These are phyloP conservation scores for Chelonus formosanus DNA, from an alignment of 2,888 invertebrate genomes.

Conservation along the genomic window DNA sequence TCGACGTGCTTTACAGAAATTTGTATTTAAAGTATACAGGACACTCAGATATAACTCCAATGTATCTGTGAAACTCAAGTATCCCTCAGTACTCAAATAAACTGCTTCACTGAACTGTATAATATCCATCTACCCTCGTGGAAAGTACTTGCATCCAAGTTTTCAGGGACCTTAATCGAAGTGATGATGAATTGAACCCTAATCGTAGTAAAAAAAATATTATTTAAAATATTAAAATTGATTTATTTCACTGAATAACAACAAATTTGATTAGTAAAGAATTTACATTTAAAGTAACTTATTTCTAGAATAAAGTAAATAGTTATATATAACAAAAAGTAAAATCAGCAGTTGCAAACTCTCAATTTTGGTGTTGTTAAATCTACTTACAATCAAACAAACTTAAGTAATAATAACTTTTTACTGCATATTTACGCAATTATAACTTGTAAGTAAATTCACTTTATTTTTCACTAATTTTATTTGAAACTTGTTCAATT, in stretches of 20 bases:
- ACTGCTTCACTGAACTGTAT: background rate
- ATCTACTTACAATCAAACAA: too few species aligned
- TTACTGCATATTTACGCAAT: too few species aligned
- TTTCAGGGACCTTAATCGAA: background rate
- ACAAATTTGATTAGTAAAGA: slow-evolving; percentile 1
- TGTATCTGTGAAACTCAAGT: slow-evolving; percentile 15
- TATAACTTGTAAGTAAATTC: too few species aligned
- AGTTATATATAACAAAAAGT: too few species aligned
- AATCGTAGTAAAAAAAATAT: slow-evolving; percentile 1
- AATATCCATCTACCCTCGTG: too few species aligned
- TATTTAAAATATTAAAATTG: background rate
- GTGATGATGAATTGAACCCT: background rate
- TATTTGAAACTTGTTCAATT: too few species aligned
- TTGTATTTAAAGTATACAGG: slow-evolving; percentile 28
- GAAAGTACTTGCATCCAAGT: background rate
- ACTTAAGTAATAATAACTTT: too few species aligned
- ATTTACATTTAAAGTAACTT: slow-evolving; percentile 12
- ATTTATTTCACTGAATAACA: slow-evolving; percentile 3
- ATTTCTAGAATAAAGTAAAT: slow-evolving; percentile 4
- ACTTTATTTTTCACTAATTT: too few species aligned
- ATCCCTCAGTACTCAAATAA: slow-evolving; percentile 4
- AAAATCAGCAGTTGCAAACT: too few species aligned
- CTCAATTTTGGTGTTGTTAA: too few species aligned
- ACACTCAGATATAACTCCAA: slow-evolving; percentile 12
- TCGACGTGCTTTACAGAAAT: slow-evolving; percentile 30